Conservation (phyloP, 2,888 invertebrate genomes). For the Trichacis sp. region DNA sequence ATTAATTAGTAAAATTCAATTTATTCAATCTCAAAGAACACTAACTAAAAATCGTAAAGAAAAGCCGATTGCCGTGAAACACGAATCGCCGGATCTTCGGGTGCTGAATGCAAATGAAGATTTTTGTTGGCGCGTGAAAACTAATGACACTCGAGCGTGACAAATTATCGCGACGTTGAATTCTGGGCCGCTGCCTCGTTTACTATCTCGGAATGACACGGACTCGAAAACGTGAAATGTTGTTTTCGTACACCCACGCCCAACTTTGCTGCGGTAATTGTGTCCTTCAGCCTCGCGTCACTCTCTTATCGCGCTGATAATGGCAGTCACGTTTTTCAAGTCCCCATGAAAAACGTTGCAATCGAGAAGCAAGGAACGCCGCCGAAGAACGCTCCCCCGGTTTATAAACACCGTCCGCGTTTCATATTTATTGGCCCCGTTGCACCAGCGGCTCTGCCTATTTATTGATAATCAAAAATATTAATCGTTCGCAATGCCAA, state of each 20-base stretch:
- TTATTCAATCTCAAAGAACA: too few species aligned
- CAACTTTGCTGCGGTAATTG: conserved; percentile 29
- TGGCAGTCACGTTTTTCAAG: not conserved
- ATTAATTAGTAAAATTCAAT: too few species aligned
- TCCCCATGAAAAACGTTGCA: not conserved
- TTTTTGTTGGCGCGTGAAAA: conserved; percentile 47
- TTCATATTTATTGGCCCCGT: too few species aligned
- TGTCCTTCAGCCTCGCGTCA: conserved; percentile 23
- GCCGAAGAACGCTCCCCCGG: not conserved
- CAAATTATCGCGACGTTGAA: conserved; percentile 38
- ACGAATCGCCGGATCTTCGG: conserved; percentile 34
- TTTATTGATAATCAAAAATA: conserved; percentile 18
- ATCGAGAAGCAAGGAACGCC: not conserved
- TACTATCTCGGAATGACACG: conserved; percentile 37
- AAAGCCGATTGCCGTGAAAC: too few species aligned
- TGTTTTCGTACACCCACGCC: conserved; percentile 38
- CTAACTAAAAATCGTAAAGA: too few species aligned
- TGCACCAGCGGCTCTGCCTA: not conserved
- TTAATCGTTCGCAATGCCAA: conserved; percentile 48
- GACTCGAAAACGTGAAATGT: conserved; percentile 36
- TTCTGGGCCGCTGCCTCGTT: conserved; percentile 44
- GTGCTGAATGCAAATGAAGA: conserved; percentile 59
- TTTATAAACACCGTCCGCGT: too few species aligned
- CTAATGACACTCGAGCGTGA: conserved; percentile 36
- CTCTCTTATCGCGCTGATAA: not conserved